Evolutionary conservation across 1,140 invertebrate genomes (phyloP), one percentile per base, ranked within the genome.

Genomic region (Drosophila leontia): DNA sequence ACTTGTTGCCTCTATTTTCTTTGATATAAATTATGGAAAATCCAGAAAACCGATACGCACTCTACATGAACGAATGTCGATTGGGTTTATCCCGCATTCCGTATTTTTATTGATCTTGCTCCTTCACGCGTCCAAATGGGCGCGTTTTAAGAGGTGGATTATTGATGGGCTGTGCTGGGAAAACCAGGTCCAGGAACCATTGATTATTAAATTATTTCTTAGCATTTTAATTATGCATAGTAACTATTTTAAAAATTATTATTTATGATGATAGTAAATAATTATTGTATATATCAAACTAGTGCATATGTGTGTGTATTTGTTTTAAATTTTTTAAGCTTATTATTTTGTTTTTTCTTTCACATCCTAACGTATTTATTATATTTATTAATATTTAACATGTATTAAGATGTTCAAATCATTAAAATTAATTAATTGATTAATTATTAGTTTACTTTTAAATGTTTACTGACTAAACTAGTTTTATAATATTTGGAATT

Each of bases 11-110:
- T 50, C 32, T 78, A 17, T 55, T 76, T 82, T 91, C 88, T 85
- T 87, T 91, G 88, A 91, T 91, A 91, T 85, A 75, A 80, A 80
- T 75, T 80, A 39, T 77, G 88, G 88, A 88, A 91, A 91, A 91
- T 88, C 88, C 88, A 82, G 70, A 60, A 72, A 37, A 51, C 29
- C 45, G 53, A 51, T 78, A 35, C 5, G 26, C 41, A n/a, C 42
- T 39, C 44, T 68, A 55, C 61, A 91, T 91, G 88, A 91, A 91
- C 72, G 86, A 85, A 90, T 56, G 64, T 61, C 55, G 61, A 50
- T 45, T 72, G 86, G 85, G 75, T 82, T 79, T 84, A 56, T 90
- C 78, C 82, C 78, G 62, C 44, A 62, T 78, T 23, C 64, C 48
- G 15, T 44, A 64, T 67, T 78, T 87, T 80, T 84, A 87, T 80